Evolutionary conservation across 2,797 vertebrate species (phyloP).

Genomic region (Rhyacichthys aspro): DNA sequence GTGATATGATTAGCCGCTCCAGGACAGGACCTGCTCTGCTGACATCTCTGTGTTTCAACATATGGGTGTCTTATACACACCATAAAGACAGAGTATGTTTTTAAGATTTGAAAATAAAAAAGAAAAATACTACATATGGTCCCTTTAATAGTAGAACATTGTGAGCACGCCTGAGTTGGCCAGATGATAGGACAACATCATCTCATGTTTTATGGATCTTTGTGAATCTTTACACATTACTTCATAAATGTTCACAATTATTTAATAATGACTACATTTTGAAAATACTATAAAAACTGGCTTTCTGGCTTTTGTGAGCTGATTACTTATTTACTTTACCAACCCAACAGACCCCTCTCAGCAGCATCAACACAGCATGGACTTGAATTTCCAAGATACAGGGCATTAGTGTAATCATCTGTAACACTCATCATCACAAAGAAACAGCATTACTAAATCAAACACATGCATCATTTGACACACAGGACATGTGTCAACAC

Average conservation of each 20-base stretch:
- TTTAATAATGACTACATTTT: neutral
- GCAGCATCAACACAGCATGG: slow-evolving; percentile 41
- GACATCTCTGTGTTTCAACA: too few species aligned
- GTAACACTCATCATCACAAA: neutral
- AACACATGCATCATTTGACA: too few species aligned
- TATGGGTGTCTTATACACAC: neutral
- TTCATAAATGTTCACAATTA: too few species aligned
- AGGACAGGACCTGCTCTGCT: too few species aligned
- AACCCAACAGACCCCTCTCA: neutral
- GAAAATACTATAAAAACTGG: neutral
- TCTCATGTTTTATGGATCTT: too few species aligned
- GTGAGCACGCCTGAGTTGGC: slow-evolving; percentile 6
- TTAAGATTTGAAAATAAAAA: neutral
- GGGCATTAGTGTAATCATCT: slow-evolving; percentile 15
- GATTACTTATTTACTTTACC: neutral
- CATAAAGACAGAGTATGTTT: neutral
- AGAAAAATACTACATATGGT: neutral
- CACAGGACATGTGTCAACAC: too few species aligned
- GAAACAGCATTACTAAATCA: neutral
- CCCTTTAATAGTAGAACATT: slow-evolving; percentile 3
- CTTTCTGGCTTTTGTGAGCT: neutral
- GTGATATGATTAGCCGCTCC: too few species aligned
- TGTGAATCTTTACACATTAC: too few species aligned
- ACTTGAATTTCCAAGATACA: slow-evolving; percentile 42
- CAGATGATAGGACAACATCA: neutral